A percentile compares a stretch with the other conserved stretches of the same genome.
Evolutionary conservation across 2,888 invertebrate genomes (phyloP).

Genomic region (Acronicta aceris): DNA sequence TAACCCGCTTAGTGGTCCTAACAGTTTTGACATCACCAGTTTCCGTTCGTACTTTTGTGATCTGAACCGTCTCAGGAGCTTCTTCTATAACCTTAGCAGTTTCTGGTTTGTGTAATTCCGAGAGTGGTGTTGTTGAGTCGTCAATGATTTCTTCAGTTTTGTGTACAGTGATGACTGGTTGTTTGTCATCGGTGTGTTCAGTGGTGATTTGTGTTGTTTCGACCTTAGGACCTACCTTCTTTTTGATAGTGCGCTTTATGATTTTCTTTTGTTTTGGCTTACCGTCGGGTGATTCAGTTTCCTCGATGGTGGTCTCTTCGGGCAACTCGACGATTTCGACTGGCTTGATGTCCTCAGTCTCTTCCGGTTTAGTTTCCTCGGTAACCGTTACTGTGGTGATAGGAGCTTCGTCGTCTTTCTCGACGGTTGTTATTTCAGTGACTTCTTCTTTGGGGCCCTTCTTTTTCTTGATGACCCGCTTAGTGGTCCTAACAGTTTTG

Average conservation of each 20-base stretch:
- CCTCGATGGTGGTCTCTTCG: slow-evolving; percentile 49
- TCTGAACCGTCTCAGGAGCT: slow-evolving; percentile 40
- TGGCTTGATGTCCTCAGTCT: slow-evolving; percentile 33
- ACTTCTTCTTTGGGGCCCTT: slow-evolving; percentile 43
- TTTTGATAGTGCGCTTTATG: slow-evolving; percentile 32
- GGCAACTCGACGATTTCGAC: slow-evolving; percentile 59
- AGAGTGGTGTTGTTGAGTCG: slow-evolving; percentile 47
- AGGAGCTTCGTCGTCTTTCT: slow-evolving; percentile 41
- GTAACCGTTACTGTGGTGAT: slow-evolving; percentile 31
- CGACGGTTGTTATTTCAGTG: slow-evolving; percentile 54
- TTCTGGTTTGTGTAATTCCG: slow-evolving; percentile 47
- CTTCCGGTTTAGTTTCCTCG: slow-evolving; percentile 14
- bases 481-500: slow-evolving; percentile 49
- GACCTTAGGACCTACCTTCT: slow-evolving; percentile 56
- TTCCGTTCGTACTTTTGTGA: slow-evolving; percentile 49
- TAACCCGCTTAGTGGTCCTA: slow-evolving; percentile 61
- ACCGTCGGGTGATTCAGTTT: slow-evolving; percentile 58
- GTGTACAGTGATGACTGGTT: slow-evolving; percentile 52
- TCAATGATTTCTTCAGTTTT: slow-evolving; percentile 63
- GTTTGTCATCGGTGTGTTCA: slow-evolving; percentile 51
- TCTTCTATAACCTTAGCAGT: slow-evolving; percentile 61
- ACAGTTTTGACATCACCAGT: slow-evolving; percentile 62
- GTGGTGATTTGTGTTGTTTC: slow-evolving; percentile 62
- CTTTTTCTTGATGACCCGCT: slow-evolving; percentile 63
- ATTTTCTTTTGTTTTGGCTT: slow-evolving; percentile 60